These are phyloP conservation scores for Temnothorax curvispinosus DNA, from an alignment of 1,140 invertebrate genomes.

Conservation along the genomic window DNA sequence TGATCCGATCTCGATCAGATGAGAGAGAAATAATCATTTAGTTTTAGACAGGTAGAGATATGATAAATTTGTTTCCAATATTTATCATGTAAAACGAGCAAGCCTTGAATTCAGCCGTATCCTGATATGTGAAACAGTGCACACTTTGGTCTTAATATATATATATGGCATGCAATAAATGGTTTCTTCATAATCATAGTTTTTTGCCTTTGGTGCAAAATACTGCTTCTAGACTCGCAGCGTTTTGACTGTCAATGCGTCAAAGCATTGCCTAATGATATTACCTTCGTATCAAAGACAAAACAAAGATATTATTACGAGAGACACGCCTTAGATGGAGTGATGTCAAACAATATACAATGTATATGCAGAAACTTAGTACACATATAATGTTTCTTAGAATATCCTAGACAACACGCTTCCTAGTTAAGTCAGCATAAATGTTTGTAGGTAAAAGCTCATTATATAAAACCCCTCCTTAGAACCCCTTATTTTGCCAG, in stretches of 20 bases:
- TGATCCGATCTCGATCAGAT: not conserved
- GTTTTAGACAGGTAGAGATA: not conserved
- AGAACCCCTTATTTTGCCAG: not conserved
- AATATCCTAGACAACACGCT: constrained; percentile 12
- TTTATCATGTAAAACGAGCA: constrained; percentile 31
- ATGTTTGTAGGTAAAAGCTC: constrained; percentile 5
- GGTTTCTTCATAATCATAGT: constrained; percentile 13
- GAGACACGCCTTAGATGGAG: constrained; percentile 29
- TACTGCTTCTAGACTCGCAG: constrained; percentile 6
- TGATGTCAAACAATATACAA: constrained; percentile 57
- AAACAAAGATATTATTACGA: constrained; percentile 33
- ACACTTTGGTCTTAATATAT: constrained; percentile 55
- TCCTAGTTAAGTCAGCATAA: constrained; percentile 6
- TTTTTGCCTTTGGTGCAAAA: constrained; percentile 18
- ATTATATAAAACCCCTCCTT: constrained; percentile 23
- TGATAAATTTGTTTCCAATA: constrained; percentile 10
- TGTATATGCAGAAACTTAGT: constrained; percentile 48
- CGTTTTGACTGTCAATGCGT: not conserved
- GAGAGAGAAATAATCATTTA: not conserved
- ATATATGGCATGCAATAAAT: constrained; percentile 69
- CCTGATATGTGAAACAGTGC: constrained; percentile 70
- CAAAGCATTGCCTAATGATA: constrained; percentile 10
- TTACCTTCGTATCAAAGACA: constrained; percentile 19
- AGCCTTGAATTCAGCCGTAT: constrained; percentile 54
- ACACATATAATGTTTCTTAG: constrained; percentile 22